These are phyloP conservation scores for Malurus leucopterus DNA, from an alignment of 2,797 vertebrate species.

Conservation along the genomic window DNA sequence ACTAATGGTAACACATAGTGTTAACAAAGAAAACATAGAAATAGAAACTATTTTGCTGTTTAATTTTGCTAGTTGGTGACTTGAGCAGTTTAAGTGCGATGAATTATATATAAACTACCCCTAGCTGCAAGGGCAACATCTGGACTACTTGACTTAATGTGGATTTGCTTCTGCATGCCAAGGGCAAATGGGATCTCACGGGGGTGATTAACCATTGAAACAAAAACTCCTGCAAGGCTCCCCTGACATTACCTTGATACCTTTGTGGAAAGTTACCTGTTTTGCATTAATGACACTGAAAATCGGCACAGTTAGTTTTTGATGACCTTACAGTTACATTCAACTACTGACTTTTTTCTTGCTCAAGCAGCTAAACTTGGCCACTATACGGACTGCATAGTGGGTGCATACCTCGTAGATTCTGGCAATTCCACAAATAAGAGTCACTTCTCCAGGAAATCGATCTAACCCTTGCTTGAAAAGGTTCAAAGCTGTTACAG, in stretches of 20 bases:
- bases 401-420: slow-evolving; percentile 85
- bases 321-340: not conserved
- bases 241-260: not conserved
- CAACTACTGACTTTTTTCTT: not conserved
- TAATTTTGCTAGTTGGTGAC: not conserved
- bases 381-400: not conserved
- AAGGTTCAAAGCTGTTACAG: slow-evolving; percentile 89
- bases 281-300: not conserved
- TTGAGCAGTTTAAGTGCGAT: not conserved
- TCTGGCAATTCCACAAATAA: slow-evolving; percentile 92
- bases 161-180: not conserved
- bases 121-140: not conserved
- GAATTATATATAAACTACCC: not conserved
- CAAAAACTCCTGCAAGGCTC: not conserved
- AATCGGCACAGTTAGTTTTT: not conserved
- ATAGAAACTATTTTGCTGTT: not conserved
- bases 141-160: not conserved
- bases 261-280: not conserved
- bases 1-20: not conserved
- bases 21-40: not conserved
- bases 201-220: not conserved
- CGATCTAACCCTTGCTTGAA: slow-evolving; percentile 94
- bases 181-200: not conserved
- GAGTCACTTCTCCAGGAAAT: slow-evolving; percentile 93
- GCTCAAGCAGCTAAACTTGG: not conserved